Base-by-base conservation (phyloP, 2,113 vertebrate genomes). In the Oryzias woworae region DNA sequence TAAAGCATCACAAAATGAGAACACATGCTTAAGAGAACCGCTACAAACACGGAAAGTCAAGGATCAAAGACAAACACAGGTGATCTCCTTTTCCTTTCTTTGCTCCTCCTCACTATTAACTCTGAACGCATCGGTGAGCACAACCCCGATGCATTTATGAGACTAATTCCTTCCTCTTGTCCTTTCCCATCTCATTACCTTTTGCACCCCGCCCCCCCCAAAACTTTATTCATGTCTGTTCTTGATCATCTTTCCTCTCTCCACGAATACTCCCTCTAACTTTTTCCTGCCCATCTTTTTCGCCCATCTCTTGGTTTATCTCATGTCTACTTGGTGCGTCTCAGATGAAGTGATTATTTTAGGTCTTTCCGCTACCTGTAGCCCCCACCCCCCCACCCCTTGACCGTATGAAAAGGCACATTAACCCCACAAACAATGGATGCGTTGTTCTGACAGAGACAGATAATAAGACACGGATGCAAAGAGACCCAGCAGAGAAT, bases 361-460 rank as follows among this genome's bases (percentile, higher is more conserved):
- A 75, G 79, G 82, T 81, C 63, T 85, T 83, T 83, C 72, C 52
- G 62, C 77, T 87, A 89, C 84, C 86, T 90, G 84, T 76, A 71
- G 77, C 68, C 71, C 78, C 74, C 36, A 10, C 36, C 0, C 36
- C 36, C 8, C 36, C 7, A 4, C 36, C 8, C 71, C 52, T 31
- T 86, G 82, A 85, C 89, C 82, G 81, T 58, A 36, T 64, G 71
- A 71, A 75, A 82, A 77, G 75, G 62, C 58, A 69, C 44, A 54
- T 52, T 46, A 45, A 16, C 58, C 17, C 48, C 45, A 48, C 46
- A 7, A 58, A 89, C 88, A 88, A 90, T 75, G 71, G 67, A 61
- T 63, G 72, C 56, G 81, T 81, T 88, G 83, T 89, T 89, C 82
- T 73, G 78, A 79, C 52, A 71, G 66, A 67, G 68, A 75, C 59